Evolutionary conservation across 2,888 invertebrate species (phyloP).

Genomic region (Nesidiocoris tenuis): DNA sequence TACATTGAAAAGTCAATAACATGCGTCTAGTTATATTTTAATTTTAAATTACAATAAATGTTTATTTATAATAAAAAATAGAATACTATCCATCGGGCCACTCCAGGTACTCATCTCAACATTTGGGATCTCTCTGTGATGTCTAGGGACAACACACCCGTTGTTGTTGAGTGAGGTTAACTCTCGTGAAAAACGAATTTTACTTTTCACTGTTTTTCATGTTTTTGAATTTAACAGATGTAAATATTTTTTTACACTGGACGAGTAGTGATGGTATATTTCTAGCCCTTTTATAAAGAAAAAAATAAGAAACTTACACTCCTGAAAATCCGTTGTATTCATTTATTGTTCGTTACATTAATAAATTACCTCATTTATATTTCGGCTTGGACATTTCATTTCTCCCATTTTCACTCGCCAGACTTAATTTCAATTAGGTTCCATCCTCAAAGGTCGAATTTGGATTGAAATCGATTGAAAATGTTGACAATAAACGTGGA

Average conservation of each 20-base stretch:
- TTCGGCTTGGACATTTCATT: no score
- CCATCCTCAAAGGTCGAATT: no score
- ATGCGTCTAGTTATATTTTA: no score
- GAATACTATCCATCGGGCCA: no score
- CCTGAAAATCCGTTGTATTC: slow-evolving; percentile 39
- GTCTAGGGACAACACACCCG: slow-evolving; percentile 2
- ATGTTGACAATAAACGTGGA: no score
- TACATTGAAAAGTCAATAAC: no score
- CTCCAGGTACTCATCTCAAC: no score
- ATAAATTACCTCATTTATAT: slow-evolving; percentile 46
- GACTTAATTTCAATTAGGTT: no score
- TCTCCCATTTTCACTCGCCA: no score
- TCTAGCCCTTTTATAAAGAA: slow-evolving; percentile 46
- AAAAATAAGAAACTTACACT: slow-evolving; percentile 38
- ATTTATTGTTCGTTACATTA: slow-evolving; percentile 43
- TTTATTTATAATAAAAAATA: no score
- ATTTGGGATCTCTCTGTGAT: background rate
- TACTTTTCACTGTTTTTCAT: slow-evolving; percentile 9
- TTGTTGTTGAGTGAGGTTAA: slow-evolving; percentile 5
- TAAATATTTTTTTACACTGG: slow-evolving; percentile 49
- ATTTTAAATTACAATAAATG: no score
- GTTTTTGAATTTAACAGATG: slow-evolving; percentile 45
- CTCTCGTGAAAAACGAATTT: background rate
- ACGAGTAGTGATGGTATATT: slow-evolving; percentile 44
- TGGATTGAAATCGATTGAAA: no score